Conservation (phyloP, 2,113 vertebrate species). For the Nothoprocta pentlandii region DNA sequence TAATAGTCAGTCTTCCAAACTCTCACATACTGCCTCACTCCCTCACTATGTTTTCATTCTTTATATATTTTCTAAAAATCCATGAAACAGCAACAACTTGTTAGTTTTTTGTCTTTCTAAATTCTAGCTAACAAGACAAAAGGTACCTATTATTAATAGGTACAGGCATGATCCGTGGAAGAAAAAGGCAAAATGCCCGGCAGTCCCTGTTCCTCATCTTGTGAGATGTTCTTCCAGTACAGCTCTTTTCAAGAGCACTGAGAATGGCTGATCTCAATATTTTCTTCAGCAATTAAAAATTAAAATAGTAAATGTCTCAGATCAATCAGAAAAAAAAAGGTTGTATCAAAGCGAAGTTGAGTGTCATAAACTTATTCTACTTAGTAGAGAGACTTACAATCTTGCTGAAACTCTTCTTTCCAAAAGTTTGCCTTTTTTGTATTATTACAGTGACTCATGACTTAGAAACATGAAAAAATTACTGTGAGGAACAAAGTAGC, state of each 20-base stretch:
- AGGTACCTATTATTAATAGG: background rate
- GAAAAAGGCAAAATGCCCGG: background rate
- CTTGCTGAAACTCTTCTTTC: background rate
- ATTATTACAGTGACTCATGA: background rate
- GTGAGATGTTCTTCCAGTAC: background rate
- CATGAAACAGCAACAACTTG: background rate
- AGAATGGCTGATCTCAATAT: background rate
- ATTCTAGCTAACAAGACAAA: background rate
- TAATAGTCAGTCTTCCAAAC: background rate
- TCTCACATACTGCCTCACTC: fast-evolving
- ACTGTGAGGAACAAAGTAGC: background rate
- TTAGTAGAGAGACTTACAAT: background rate
- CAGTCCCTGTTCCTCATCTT: background rate
- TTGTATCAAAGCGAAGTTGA: background rate
- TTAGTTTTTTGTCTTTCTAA: background rate
- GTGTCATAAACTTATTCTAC: background rate
- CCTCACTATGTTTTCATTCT: background rate
- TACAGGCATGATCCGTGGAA: background rate
- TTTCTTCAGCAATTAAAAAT: background rate
- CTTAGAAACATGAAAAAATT: background rate
- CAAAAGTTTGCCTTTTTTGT: background rate
- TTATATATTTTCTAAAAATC: background rate
- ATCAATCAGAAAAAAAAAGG: background rate
- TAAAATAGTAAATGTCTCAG: background rate
- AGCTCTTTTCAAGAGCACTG: background rate